These are phyloP conservation scores for Monochamus alternatus DNA, from an alignment of 2,888 invertebrate species.

Conservation along the genomic window DNA sequence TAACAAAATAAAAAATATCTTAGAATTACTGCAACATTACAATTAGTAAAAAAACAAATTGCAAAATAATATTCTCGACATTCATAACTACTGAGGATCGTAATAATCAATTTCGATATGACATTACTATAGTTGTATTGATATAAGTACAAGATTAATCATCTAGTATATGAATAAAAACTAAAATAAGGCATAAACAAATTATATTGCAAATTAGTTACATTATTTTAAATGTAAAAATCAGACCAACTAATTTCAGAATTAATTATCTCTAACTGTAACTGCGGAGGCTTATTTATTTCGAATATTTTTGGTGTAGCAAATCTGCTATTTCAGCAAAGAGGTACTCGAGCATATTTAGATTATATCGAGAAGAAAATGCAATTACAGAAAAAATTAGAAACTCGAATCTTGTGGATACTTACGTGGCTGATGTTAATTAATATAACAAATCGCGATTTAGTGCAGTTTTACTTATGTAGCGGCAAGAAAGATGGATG, in stretches of 20 bases:
- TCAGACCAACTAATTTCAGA: background rate
- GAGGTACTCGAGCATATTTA: conserved; percentile 30
- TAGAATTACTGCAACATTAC: too few species aligned
- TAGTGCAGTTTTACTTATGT: conserved; percentile 17
- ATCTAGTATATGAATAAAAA: too few species aligned
- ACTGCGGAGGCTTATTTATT: conserved; percentile 1
- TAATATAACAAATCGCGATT: conserved; percentile 30
- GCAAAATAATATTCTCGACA: too few species aligned
- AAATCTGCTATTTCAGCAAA: conserved; percentile 33
- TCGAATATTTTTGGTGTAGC: conserved; percentile 32
- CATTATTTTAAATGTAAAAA: background rate
- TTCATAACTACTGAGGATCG: background rate
- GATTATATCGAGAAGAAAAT: conserved; percentile 23
- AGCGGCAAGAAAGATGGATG: conserved; percentile 11
- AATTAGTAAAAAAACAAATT: too few species aligned
- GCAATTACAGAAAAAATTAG: conserved; percentile 24
- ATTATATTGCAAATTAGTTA: background rate
- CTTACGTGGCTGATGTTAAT: conserved; percentile 7
- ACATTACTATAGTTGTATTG: too few species aligned
- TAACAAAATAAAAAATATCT: too few species aligned
- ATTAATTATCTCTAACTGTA: conserved; percentile 4
- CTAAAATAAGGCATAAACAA: too few species aligned
- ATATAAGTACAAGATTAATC: too few species aligned
- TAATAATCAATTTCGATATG: background rate
- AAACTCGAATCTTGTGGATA: conserved; percentile 18